Base-by-base conservation (phyloP, 2,888 invertebrate species). In the Lasioglossum vierecki region DNA sequence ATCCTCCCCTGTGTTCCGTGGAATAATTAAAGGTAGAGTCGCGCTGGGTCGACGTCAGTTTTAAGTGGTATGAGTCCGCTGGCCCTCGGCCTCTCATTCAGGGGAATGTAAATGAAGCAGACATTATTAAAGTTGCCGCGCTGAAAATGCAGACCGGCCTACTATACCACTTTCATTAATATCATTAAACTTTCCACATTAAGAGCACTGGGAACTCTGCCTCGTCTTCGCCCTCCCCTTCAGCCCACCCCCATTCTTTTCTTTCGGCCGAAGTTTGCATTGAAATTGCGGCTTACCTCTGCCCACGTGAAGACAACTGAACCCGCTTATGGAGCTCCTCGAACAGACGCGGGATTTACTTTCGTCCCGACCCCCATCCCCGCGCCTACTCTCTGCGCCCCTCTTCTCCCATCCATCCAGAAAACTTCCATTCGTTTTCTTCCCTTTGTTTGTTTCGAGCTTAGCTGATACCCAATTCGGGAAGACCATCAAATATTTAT, bases 131-230 rank as follows among this genome's bases (percentile, higher is more conserved):
- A 91, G 89, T 89, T 88, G 82, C 82, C 79, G 74, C 80, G 76
- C 71, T 88, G 87, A 89, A 91, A 91, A 91, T 87, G 83, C 84
- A 87, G 79, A 80, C 46, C 81, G 49, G 84, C 87, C 85, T 86
- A 84, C 86, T 79, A 84, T 87, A 84, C 84, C 83, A 91, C 87
- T 88, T 91, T 91, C 90, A 87, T 91, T 91, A 91, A 91, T 91
- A 90, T 91, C 89, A 86, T 91, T 91, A 91, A 91, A 91, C 88
- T 91, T 90, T 89, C 80, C 83, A 84, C 83, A 86, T 90, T 89
- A 87, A 88, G 84, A 85, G 76, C 80, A 9, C 77, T 68, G 44
- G 44, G 46, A 60, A 75, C 46, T 66, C 77, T 49, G 41, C 41
- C 66, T 79, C 79, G 60, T 78, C 79, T 75, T 68, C 70, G 39